These are phyloP conservation scores for Eidolon dupreanum DNA, from an alignment of 2,797 vertebrate species.

Conservation along the genomic window DNA sequence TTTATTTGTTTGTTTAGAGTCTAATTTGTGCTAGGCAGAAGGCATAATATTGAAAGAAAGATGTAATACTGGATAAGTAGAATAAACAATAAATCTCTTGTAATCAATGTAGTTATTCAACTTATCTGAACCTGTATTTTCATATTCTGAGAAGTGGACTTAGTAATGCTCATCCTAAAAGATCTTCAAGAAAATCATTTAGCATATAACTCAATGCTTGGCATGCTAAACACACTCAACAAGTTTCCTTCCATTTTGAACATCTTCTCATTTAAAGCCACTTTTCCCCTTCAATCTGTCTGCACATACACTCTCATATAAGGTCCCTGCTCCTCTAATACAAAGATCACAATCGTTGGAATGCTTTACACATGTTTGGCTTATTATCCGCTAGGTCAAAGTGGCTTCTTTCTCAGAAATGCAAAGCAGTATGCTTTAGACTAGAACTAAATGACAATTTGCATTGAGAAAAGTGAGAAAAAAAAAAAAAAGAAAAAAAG, in stretches of 20 bases:
- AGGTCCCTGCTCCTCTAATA: not conserved
- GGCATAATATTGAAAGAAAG: not conserved
- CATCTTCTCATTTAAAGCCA: not conserved
- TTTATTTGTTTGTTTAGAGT: conserved; percentile 4
- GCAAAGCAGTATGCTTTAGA: not conserved
- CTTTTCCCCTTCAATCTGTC: not conserved
- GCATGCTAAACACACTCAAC: not conserved
- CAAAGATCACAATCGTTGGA: not conserved
- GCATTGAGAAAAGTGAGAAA: not conserved
- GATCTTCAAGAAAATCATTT: not conserved
- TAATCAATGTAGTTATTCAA: conserved; percentile 6
- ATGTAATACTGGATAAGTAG: not conserved
- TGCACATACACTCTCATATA: not conserved
- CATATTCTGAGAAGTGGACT: conserved; percentile 7
- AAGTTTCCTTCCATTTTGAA: not conserved
- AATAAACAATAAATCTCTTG: not conserved
- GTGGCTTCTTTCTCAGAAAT: not conserved
- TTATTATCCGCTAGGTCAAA: not conserved
- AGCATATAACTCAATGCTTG: not conserved
- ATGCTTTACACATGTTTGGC: not conserved
- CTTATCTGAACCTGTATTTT: not conserved
- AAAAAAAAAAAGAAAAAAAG: not conserved
- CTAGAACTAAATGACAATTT: not conserved
- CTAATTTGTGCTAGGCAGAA: not conserved
- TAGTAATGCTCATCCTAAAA: not conserved